Evolutionary conservation across 2,888 invertebrate species (phyloP).

Genomic region (Sussaba pulchella): DNA sequence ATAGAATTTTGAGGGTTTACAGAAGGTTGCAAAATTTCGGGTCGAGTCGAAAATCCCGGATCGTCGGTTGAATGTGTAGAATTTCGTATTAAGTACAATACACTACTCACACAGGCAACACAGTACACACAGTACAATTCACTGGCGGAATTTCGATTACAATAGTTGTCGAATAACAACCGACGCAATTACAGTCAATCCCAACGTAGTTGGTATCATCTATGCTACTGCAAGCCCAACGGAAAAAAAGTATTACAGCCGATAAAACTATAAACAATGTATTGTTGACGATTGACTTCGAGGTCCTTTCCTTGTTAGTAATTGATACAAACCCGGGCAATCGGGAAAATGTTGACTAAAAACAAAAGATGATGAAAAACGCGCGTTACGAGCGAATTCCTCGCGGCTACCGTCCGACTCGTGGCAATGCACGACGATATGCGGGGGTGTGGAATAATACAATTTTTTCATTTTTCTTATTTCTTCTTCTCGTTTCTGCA

Average conservation of each 20-base stretch:
- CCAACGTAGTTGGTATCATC: no score
- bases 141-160: no score
- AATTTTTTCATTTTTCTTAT: not conserved
- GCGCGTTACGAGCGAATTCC: constrained; percentile 2
- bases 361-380: constrained; percentile 30
- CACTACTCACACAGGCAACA: no score
- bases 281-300: not conserved
- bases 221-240: no score
- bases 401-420: constrained; percentile 1
- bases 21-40: no score
- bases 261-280: constrained; percentile 11
- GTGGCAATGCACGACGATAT: not conserved
- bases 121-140: no score
- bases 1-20: no score
- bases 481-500: constrained; percentile 38
- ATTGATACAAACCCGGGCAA: not conserved
- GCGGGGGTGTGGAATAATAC: constrained; percentile 38
- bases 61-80: no score
- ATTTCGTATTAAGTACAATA: no score
- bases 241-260: not conserved
- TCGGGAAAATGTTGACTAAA: constrained; percentile 15
- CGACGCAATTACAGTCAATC: no score
- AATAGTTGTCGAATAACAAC: no score
- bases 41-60: no score
- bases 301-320: not conserved